These are phyloP conservation scores for Setipinna tenuifilis DNA, from an alignment of 2,797 vertebrate genomes.

Conservation along the genomic window DNA sequence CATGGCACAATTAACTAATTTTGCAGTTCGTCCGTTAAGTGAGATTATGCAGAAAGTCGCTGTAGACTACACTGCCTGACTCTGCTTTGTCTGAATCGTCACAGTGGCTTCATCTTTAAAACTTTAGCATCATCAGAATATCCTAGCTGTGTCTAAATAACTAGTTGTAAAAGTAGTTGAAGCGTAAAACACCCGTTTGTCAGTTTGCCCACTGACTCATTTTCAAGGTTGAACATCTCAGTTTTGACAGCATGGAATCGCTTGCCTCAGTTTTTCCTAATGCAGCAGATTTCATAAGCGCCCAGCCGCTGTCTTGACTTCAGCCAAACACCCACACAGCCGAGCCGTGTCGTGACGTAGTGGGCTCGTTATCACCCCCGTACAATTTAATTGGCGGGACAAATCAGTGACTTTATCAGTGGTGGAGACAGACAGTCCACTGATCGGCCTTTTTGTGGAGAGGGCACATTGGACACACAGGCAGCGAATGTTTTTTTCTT, in stretches of 20 bases:
- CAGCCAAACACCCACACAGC: slow-evolving; percentile 10
- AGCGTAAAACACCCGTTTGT: not conserved
- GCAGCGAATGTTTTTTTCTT: not conserved
- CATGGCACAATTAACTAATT: not conserved
- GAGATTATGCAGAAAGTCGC: not conserved
- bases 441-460: slow-evolving; percentile 19
- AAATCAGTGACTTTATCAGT: slow-evolving; percentile 24
- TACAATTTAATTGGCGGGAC: slow-evolving; percentile 18
- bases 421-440: slow-evolving; percentile 16
- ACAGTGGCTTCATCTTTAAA: not conserved
- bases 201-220: not conserved
- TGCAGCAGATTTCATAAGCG: not conserved
- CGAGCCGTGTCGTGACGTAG: not conserved
- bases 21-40: not conserved
- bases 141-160: not conserved
- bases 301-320: not conserved
- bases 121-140: not conserved
- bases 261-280: not conserved
- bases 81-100: not conserved
- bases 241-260: not conserved
- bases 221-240: not conserved
- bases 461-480: not conserved
- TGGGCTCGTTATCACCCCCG: not conserved
- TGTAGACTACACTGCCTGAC: not conserved
- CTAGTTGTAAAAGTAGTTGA: not conserved